phyloP scores from a whole-genome alignment of 2,797 vertebrate genomes.

The Cichlasoma orientale region DNA sequence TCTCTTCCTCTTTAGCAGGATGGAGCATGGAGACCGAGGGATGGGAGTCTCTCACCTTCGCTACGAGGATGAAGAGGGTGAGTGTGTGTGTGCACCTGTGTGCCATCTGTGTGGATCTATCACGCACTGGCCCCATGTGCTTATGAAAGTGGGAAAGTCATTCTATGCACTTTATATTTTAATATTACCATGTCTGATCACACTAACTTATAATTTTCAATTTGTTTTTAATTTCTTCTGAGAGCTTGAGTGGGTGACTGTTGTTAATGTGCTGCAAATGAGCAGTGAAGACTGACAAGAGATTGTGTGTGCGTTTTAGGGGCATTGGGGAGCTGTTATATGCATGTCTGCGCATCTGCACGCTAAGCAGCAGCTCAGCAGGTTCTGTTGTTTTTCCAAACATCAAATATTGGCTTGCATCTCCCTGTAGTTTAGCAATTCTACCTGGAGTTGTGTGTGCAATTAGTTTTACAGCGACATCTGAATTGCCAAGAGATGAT shows the following conservation, averaged over 20 bases:
- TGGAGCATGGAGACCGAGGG: conserved; percentile 85
- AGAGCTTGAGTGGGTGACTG: conserved; percentile 9
- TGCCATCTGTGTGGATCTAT: conserved; percentile 45
- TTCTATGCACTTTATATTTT: conserved; percentile 7
- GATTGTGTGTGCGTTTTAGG: neutral
- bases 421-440: conserved; percentile 22
- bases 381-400: conserved; percentile 8
- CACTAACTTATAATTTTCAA: neutral
- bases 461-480: conserved; percentile 24
- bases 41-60: conserved; percentile 78
- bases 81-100: conserved; percentile 76
- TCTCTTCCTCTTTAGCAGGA: conserved; percentile 70
- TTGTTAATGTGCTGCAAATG: conserved; percentile 18
- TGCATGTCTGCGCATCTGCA: neutral
- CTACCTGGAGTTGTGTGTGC: conserved; percentile 11
- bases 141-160: conserved; percentile 19
- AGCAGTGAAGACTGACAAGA: neutral
- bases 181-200: neutral
- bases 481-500: conserved; percentile 48
- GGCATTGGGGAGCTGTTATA: neutral
- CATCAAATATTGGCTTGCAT: conserved; percentile 18
- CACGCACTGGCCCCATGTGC: neutral
- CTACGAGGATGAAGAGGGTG: conserved; percentile 89
- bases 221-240: conserved; percentile 12
- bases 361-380: conserved; percentile 16